phyloP scores from a whole-genome alignment of 2,113 vertebrate genomes.

The Bombycilla garrulus region DNA sequence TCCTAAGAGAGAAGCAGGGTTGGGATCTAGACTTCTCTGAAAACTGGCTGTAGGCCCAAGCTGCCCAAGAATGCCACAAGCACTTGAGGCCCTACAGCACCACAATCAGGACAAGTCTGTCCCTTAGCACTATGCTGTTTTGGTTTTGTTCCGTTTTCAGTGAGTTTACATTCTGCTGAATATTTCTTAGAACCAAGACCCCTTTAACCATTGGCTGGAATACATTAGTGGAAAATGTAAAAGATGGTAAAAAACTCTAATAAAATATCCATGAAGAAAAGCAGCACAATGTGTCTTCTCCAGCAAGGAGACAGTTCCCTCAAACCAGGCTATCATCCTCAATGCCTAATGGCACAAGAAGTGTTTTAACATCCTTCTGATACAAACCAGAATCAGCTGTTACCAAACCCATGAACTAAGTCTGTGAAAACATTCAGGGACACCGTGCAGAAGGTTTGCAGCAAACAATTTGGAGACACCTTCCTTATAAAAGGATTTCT shows the following conservation, averaged over 20 bases:
- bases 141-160: background rate
- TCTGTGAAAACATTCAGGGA: background rate
- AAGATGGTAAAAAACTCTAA: background rate
- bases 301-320: constrained; percentile 56
- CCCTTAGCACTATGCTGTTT: background rate
- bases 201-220: background rate
- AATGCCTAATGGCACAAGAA: background rate
- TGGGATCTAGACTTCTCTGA: background rate
- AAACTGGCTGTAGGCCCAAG: background rate
- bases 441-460: background rate
- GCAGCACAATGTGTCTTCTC: background rate
- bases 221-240: background rate
- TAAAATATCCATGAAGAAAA: background rate
- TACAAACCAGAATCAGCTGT: background rate
- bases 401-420: background rate
- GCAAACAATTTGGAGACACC: background rate
- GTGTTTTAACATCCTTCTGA: background rate
- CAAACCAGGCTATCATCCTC: background rate
- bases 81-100: background rate
- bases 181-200: background rate
- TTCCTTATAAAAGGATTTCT: background rate
- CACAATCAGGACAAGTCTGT: background rate
- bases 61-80: background rate
- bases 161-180: background rate
- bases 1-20: background rate